Conservation (phyloP, 1,140 invertebrate species). For the Sinella curviseta region DNA sequence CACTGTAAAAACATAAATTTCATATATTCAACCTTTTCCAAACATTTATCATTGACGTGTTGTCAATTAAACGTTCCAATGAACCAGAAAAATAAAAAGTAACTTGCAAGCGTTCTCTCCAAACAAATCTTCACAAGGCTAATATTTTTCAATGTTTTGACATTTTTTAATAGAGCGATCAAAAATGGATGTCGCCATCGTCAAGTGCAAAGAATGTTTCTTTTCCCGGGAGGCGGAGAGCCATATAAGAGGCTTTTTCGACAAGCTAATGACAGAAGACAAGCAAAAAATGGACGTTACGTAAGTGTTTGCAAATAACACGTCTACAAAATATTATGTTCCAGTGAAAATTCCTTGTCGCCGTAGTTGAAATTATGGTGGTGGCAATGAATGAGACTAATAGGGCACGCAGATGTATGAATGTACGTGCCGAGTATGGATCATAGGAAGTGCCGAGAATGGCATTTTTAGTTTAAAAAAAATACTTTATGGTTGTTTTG, state of each 20-base stretch:
- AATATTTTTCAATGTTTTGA: neutral
- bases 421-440: too few relatives aligned
- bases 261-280: constrained; percentile 34
- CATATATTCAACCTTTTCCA: too few relatives aligned
- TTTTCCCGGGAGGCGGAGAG: constrained; percentile 40
- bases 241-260: constrained; percentile 38
- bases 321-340: neutral
- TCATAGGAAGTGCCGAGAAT: too few relatives aligned
- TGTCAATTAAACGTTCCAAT: too few relatives aligned
- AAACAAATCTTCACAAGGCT: neutral
- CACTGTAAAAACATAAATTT: too few relatives aligned
- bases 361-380: neutral
- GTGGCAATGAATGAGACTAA: neutral
- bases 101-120: too few relatives aligned
- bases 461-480: neutral
- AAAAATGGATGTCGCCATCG: constrained; percentile 47
- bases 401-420: too few relatives aligned
- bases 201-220: constrained; percentile 45
- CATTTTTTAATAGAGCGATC: constrained; percentile 7
- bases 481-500: constrained; percentile 9
- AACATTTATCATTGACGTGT: too few relatives aligned
- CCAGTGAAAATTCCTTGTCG: neutral
- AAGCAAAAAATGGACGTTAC: constrained; percentile 45
- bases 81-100: too few relatives aligned
- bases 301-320: constrained; percentile 32